phyloP scores from a whole-genome alignment of 2,113 vertebrate species.

The Fregetta grallaria region DNA sequence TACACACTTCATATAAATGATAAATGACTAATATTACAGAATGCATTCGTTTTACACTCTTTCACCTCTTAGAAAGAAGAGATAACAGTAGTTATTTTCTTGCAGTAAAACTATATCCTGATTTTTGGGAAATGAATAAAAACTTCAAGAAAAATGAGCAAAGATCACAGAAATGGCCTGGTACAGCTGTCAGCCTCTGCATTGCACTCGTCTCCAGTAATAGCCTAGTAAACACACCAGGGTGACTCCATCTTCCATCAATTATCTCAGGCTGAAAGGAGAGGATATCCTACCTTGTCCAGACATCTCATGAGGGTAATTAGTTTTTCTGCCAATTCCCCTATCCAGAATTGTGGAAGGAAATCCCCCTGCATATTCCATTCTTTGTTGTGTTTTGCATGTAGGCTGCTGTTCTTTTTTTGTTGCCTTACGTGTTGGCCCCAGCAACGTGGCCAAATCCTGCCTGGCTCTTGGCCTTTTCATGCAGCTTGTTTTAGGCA shows the following conservation, averaged over 20 bases:
- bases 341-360: not conserved
- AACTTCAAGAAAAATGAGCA: not conserved
- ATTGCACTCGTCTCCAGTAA: not conserved
- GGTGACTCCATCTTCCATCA: not conserved
- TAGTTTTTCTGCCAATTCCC: not conserved
- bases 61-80: not conserved
- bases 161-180: not conserved
- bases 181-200: not conserved
- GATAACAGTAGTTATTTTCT: not conserved
- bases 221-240: not conserved
- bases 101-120: not conserved
- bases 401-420: not conserved
- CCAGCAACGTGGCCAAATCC: not conserved
- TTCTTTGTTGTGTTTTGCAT: not conserved
- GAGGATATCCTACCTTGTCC: not conserved
- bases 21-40: conserved; percentile 28
- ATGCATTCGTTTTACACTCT: not conserved
- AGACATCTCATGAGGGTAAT: not conserved
- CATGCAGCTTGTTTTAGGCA: not conserved
- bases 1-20: conserved; percentile 42
- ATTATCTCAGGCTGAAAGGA: not conserved
- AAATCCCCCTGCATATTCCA: not conserved
- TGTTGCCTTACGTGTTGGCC: not conserved
- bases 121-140: not conserved
- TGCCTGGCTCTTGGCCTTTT: not conserved